phyloP scores from a whole-genome alignment of 2,888 invertebrate genomes.

The Antheraea assamensis region DNA sequence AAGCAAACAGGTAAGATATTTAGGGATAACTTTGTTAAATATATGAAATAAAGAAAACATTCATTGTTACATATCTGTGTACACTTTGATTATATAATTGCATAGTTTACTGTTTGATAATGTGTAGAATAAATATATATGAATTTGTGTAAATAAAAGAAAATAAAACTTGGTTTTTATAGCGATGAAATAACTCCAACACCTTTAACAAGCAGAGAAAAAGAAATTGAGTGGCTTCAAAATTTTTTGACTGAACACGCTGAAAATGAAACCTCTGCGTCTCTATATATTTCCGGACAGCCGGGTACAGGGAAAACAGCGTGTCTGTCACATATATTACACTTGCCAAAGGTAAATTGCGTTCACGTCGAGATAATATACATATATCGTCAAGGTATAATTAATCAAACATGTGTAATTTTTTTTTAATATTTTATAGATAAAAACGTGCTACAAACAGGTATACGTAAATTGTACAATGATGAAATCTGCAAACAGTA shows the following conservation, averaged over 20 bases:
- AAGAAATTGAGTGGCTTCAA: constrained; percentile 86
- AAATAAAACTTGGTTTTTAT: constrained; percentile 7
- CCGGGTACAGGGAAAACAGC: constrained; percentile 99
- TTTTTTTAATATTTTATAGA: constrained; percentile 55
- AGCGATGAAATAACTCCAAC: constrained; percentile 38
- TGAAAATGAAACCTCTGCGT: constrained; percentile 85
- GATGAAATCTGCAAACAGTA: constrained; percentile 90
- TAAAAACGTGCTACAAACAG: constrained; percentile 78
- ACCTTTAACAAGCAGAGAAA: constrained; percentile 89
- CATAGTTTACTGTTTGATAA: too few species aligned
- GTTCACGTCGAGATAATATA: not conserved
- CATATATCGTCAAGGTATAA: not conserved
- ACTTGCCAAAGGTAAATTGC: constrained; percentile 82
- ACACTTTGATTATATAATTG: too few species aligned
- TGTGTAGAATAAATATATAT: too few species aligned
- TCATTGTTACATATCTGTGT: not conserved
- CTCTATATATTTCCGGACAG: constrained; percentile 96
- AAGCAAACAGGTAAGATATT: not conserved
- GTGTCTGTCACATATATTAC: constrained; percentile 88
- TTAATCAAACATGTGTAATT: not conserved
- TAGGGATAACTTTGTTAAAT: not conserved
- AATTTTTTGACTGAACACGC: constrained; percentile 87
- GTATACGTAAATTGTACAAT: constrained; percentile 95
- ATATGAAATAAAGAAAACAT: not conserved
- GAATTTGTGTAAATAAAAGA: not conserved